Evolutionary conservation across 2,113 vertebrate genomes (phyloP).

Genomic region (Epinephelus fuscoguttatus): DNA sequence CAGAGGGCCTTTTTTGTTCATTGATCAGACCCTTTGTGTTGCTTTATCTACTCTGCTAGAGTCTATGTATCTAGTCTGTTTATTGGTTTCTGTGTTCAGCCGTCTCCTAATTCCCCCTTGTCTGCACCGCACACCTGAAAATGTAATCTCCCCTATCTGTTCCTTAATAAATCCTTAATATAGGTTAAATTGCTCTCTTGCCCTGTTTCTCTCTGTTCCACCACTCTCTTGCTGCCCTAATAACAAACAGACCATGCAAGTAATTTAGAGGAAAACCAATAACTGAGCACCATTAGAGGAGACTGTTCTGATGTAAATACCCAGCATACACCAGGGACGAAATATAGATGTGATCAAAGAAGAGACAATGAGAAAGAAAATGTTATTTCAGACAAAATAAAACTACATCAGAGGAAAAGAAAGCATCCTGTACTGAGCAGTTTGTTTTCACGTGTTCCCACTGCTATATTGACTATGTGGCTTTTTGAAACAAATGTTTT

Average conservation of each 20-base stretch:
- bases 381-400: constrained; percentile 13
- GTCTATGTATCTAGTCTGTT: constrained; percentile 19
- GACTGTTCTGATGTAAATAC: constrained; percentile 44
- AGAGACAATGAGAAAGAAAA: neutral
- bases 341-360: constrained; percentile 38
- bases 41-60: constrained; percentile 12
- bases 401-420: constrained; percentile 11
- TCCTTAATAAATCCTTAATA: constrained; percentile 66
- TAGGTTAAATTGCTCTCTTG: constrained; percentile 55
- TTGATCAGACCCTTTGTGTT: constrained; percentile 19
- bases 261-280: constrained; percentile 59
- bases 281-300: constrained; percentile 48
- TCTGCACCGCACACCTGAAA: constrained; percentile 44
- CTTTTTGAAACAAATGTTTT: constrained; percentile 35
- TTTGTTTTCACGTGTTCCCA: constrained; percentile 23
- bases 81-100: constrained; percentile 35
- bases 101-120: constrained; percentile 48
- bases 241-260: constrained; percentile 56
- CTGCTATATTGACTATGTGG: constrained; percentile 4
- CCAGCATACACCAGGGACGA: constrained; percentile 17
- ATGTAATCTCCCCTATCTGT: constrained; percentile 46
- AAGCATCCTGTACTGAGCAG: neutral
- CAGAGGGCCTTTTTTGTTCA: constrained; percentile 13
- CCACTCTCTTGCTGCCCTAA: constrained; percentile 36
- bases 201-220: constrained; percentile 28